Evolutionary conservation across 2,113 vertebrate species (phyloP).

Genomic region (Shinisaurus crocodilurus): DNA sequence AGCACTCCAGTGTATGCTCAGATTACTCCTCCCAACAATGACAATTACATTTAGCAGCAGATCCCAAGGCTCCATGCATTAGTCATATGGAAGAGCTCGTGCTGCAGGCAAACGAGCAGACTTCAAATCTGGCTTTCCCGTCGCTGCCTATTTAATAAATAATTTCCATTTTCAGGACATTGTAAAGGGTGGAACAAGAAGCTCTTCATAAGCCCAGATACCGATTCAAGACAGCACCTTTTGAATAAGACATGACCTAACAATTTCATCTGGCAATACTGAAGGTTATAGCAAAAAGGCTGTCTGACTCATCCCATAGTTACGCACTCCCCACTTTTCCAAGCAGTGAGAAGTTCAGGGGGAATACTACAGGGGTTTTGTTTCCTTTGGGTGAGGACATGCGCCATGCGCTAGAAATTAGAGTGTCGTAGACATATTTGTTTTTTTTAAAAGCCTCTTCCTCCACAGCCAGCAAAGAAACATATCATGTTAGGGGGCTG

Average conservation of each 20-base stretch:
- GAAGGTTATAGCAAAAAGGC: neutral
- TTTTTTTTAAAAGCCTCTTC: neutral
- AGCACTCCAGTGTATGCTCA: neutral
- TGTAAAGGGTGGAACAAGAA: neutral
- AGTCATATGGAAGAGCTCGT: neutral
- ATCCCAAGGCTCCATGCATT: neutral
- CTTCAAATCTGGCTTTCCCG: neutral
- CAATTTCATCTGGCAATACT: neutral
- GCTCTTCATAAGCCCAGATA: neutral
- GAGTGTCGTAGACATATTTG: too few relatives aligned
- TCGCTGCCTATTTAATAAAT: conserved; percentile 2
- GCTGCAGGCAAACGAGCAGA: neutral
- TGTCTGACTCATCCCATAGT: neutral
- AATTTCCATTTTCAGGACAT: neutral
- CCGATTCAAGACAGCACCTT: neutral
- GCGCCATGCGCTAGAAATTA: neutral
- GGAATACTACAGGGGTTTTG: neutral
- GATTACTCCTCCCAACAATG: neutral
- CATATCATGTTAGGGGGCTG: neutral
- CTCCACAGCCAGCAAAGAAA: neutral
- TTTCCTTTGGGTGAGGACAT: neutral
- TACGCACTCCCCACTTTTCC: neutral
- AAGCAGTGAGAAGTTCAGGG: neutral
- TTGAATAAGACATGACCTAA: conserved; percentile 17
- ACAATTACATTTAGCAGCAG: neutral